A percentile compares a stretch with the other conserved stretches of the same genome.
phyloP scores from a whole-genome alignment of 1,140 invertebrate genomes.

The Asobara japonica region DNA sequence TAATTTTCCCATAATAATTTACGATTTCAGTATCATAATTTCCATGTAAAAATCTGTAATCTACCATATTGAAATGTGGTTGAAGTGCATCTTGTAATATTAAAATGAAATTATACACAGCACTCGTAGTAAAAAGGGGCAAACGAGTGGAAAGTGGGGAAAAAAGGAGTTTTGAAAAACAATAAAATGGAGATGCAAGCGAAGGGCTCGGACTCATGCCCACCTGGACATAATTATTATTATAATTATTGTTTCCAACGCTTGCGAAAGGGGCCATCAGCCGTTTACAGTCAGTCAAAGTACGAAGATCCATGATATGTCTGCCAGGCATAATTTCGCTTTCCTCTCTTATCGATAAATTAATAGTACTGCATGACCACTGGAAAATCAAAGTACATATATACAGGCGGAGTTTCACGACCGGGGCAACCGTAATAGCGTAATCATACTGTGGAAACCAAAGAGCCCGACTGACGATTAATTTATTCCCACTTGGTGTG shows the following conservation, averaged over 20 bases:
- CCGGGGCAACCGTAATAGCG: neutral
- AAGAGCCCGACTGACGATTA: neutral
- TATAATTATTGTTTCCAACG: neutral
- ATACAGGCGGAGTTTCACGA: no score
- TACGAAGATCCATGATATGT: neutral
- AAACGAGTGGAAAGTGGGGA: no score
- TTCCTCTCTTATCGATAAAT: neutral
- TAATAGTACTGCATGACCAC: neutral
- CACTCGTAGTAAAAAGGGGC: no score
- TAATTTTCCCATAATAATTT: no score
- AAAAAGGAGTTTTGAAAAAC: no score
- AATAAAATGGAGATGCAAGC: no score
- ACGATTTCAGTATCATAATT: no score
- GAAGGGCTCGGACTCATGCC: neutral
- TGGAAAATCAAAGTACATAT: neutral
- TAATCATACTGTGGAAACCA: neutral
- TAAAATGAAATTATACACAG: no score
- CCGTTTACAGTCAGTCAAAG: neutral
- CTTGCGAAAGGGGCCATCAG: neutral
- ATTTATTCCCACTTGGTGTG: neutral
- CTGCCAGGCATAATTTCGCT: neutral
- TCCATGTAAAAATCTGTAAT: no score
- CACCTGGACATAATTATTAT: neutral
- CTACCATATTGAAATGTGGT: no score
- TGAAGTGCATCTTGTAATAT: no score